These are phyloP conservation scores for Rhincodon typus DNA, from an alignment of 2,797 vertebrate species.

Conservation along the genomic window DNA sequence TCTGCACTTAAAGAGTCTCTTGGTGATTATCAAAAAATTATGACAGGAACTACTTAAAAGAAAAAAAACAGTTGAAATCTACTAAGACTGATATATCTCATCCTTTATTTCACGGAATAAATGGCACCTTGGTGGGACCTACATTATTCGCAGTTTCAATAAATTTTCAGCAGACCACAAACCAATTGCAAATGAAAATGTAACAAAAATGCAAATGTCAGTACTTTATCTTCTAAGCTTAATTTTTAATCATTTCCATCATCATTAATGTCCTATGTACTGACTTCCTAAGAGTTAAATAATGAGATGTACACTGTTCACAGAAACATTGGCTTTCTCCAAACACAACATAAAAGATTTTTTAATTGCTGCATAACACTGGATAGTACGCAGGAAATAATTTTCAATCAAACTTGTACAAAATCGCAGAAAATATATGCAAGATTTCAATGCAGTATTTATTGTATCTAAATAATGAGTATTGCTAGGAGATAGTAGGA, in stretches of 20 bases:
- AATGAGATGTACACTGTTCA: not conserved
- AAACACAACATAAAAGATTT: not conserved
- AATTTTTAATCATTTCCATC: constrained; percentile 12
- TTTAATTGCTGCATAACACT: not conserved
- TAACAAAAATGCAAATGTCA: not conserved
- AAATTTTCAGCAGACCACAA: not conserved
- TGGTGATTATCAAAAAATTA: not conserved
- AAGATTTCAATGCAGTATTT: not conserved
- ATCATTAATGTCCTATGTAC: not conserved
- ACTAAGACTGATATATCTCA: not conserved
- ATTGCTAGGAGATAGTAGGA: too few species aligned
- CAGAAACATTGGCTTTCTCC: not conserved
- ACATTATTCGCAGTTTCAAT: not conserved
- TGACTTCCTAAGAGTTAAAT: not conserved
- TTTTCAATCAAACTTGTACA: not conserved
- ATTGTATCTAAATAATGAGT: not conserved
- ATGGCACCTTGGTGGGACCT: not conserved
- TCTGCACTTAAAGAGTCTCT: not conserved
- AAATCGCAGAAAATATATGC: not conserved
- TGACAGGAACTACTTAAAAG: not conserved
- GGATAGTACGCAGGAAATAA: not conserved
- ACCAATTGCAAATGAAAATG: not conserved
- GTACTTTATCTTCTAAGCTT: not conserved
- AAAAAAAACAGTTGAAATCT: not conserved
- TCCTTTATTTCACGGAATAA: not conserved